phyloP scores from a whole-genome alignment of 2,797 vertebrate genomes.

The Tarsius wallacei region DNA sequence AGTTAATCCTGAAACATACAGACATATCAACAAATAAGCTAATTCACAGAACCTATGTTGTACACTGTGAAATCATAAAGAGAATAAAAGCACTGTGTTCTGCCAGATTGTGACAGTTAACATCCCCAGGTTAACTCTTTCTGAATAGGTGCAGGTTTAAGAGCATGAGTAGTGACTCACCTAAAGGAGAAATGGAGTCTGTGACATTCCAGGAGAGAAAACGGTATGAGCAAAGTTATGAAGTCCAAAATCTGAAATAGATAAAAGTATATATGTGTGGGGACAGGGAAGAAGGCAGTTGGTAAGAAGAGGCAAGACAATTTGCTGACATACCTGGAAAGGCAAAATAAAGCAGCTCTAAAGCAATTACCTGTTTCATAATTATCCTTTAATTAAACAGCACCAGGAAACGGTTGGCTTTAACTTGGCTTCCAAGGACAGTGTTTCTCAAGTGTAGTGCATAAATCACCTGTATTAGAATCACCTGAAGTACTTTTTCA shows the following conservation, averaged over 20 bases:
- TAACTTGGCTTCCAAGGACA: background rate
- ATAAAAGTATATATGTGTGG: background rate
- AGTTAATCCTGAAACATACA: background rate
- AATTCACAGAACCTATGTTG: background rate
- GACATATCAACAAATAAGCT: background rate
- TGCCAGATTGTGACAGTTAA: background rate
- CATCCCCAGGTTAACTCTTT: background rate
- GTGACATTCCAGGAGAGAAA: background rate
- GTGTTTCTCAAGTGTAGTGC: background rate
- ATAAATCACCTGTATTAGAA: background rate
- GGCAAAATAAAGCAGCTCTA: background rate
- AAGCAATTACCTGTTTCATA: background rate
- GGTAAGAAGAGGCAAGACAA: background rate
- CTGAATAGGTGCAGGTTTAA: background rate
- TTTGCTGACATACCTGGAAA: background rate
- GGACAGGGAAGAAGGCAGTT: background rate
- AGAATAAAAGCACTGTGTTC: background rate
- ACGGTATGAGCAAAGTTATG: background rate
- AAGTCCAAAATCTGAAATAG: background rate
- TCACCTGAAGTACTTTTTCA: background rate
- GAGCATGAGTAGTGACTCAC: background rate
- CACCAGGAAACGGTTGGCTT: background rate
- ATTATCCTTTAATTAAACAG: slow-evolving; percentile 20
- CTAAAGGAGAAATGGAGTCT: background rate
- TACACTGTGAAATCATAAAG: background rate